A percentile compares a stretch with the other conserved stretches of the same genome.
These are phyloP conservation scores for Dendrolimus pini DNA, from an alignment of 2,888 invertebrate genomes.

Conservation along the genomic window DNA sequence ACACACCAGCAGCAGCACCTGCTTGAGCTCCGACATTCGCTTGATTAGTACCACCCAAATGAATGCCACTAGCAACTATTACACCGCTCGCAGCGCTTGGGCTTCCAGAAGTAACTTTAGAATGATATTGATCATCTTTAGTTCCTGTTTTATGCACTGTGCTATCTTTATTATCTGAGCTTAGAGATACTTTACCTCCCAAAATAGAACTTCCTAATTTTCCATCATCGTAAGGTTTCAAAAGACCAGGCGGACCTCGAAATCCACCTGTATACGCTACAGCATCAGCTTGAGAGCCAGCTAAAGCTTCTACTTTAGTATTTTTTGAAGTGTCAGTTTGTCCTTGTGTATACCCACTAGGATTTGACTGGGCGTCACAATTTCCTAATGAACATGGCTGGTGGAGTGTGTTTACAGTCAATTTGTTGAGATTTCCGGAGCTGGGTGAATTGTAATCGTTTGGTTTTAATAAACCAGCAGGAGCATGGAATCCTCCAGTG, in stretches of 20 bases:
- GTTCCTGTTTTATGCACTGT: neutral
- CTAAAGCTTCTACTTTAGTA: constrained; percentile 16
- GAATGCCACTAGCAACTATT: neutral
- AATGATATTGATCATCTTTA: neutral
- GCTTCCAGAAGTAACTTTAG: constrained; percentile 23
- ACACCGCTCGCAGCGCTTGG: neutral
- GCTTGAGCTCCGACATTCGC: constrained; percentile 22
- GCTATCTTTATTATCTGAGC: too few species aligned
- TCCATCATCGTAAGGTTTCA: constrained; percentile 49
- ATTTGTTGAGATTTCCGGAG: neutral
- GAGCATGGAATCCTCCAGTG: constrained; percentile 38
- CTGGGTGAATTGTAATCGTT: constrained; percentile 9
- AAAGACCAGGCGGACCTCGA: constrained; percentile 61
- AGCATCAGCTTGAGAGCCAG: constrained; percentile 35
- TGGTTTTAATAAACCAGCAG: constrained; percentile 13
- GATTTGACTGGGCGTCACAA: neutral
- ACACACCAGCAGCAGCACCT: constrained; percentile 30
- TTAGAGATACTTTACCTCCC: neutral
- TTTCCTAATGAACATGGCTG: neutral
- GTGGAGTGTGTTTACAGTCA: neutral
- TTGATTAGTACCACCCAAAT: constrained; percentile 5
- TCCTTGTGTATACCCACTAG: neutral
- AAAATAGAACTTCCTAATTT: constrained; percentile 17
- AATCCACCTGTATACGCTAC: constrained; percentile 57
- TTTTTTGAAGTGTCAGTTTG: neutral